Conservation (phyloP, 2,113 vertebrate species). For the Silurus asotus region DNA sequence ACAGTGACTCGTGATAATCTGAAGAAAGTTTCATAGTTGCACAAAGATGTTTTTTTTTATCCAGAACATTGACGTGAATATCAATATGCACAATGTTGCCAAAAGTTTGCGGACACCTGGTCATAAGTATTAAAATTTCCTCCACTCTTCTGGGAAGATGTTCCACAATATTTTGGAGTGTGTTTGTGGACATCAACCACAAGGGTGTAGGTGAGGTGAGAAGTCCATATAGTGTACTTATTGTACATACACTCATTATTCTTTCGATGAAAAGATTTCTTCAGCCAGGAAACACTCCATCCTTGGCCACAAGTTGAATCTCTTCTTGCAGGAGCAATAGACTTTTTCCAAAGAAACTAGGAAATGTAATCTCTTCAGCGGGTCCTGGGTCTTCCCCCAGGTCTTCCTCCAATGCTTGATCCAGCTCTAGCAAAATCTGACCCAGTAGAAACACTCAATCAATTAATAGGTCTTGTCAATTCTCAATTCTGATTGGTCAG, state of each 20-base stretch:
- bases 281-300: background rate
- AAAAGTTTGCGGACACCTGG: no score
- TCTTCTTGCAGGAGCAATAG: background rate
- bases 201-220: no score
- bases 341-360: background rate
- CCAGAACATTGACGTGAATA: background rate
- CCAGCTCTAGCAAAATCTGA: background rate
- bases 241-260: background rate
- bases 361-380: background rate
- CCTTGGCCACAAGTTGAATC: background rate
- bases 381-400: background rate
- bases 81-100: background rate
- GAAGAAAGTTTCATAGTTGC: background rate
- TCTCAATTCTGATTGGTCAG: background rate
- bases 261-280: background rate
- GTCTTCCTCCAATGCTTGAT: background rate
- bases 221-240: no score
- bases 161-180: no score
- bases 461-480: background rate
- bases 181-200: no score
- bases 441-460: background rate
- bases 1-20: background rate
- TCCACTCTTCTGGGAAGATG: no score
- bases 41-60: background rate
- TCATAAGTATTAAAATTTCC: no score